A percentile compares a stretch with the other conserved stretches of the same genome.
These are phyloP conservation scores for Amphipoea lucens DNA, from an alignment of 2,888 invertebrate genomes.

Conservation along the genomic window DNA sequence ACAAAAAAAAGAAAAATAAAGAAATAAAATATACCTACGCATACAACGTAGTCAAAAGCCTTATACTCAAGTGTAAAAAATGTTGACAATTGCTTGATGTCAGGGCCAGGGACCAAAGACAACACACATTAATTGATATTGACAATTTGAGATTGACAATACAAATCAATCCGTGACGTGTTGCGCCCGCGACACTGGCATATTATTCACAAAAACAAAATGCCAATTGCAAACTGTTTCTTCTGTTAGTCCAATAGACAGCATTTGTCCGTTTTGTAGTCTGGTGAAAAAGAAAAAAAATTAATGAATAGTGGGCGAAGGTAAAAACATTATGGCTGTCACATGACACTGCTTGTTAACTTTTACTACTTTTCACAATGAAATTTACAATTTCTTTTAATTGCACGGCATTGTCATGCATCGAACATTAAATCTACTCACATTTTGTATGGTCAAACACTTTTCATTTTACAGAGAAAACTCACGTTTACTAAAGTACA, in stretches of 20 bases:
- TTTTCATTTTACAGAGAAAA: neutral
- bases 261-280: neutral
- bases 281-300: neutral
- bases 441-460: neutral
- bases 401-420: conserved; percentile 1
- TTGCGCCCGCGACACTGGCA: too few relatives aligned
- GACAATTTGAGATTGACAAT: too few relatives aligned
- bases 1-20: too few relatives aligned
- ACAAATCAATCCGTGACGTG: too few relatives aligned
- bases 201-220: too few relatives aligned
- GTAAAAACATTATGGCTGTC: neutral
- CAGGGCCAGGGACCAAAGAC: too few relatives aligned
- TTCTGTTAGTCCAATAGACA: too few relatives aligned
- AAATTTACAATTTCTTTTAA: neutral
- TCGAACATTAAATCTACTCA: neutral
- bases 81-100: too few relatives aligned
- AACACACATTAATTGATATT: too few relatives aligned
- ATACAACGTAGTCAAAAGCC: too few relatives aligned
- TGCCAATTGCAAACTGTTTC: neutral
- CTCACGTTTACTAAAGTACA: neutral
- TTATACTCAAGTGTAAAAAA: too few relatives aligned
- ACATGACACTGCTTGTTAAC: neutral
- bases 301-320: neutral
- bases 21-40: too few relatives aligned
- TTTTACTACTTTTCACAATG: neutral